Base-by-base conservation (phyloP, 1,140 invertebrate genomes). In the Probaryconus sp. region DNA sequence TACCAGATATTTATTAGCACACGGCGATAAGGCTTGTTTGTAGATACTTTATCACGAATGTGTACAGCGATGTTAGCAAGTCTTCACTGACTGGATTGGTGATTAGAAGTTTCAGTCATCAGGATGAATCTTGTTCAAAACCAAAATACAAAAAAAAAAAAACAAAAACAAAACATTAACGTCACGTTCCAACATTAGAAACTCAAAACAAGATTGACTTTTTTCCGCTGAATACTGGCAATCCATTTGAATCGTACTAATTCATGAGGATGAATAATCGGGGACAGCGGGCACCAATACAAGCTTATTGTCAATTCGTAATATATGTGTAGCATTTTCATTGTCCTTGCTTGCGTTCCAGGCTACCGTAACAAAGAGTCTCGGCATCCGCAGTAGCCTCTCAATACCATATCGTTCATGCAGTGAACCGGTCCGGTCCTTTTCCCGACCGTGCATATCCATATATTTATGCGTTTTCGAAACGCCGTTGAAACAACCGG, bases 401-500 rank as follows among this genome's bases (percentile, higher is more conserved):
- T 64, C 56, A 64, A 64, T 68, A 48, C 65, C 72, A 70, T 75
- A 70, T 55, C 72, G 72, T 60, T 75, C 65, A 45, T 56, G 55
- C 51, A 38, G 28, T 9, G 53, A 51, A 42, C 53, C 38, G 40
- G 69, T 53, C 53, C 38, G 40, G 69, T 53, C 38, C 53, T 61
- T 65, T 68, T 58, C 51, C 58, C 30, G 61, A 50, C 51, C 16
- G 40, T 17, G 35, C 17, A 16, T 21, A 56, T 75, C 58, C 72
- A 69, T 75, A 47, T 75, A 69, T 75, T 69, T 69, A 74, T 75
- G 60, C 72, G 43, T 75, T 69, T 69, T 75, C 64, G 64, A 69
- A 40, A 69, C 58, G 11, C 55, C 43, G 56, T 20, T 68, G 56
- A 67, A 74, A 74, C 64, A 65, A 64, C 42, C 38, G 45, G 51